Evolutionary conservation across 92 coral and sea anemone genomes (phyloP).

Genomic region (Chrysogorgia sp.): DNA sequence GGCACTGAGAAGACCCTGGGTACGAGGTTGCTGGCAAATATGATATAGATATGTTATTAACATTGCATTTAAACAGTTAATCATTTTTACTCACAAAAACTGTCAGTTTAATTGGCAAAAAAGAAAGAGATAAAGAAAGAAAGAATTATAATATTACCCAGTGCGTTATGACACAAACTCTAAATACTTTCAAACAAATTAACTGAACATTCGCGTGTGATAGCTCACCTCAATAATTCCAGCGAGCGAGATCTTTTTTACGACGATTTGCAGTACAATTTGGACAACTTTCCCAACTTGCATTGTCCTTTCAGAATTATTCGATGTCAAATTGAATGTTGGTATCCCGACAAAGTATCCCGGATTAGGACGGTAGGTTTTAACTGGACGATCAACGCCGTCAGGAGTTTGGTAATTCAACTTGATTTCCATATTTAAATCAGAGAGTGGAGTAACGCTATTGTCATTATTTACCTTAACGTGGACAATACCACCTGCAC

Average conservation of each 20-base stretch:
- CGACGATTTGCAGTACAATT: conserved; percentile 57
- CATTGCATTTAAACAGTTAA: background rate
- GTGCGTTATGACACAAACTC: no score
- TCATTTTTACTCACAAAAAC: no score
- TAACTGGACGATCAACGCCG: conserved; percentile 63
- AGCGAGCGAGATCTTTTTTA: conserved; percentile 70
- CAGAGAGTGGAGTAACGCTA: conserved; percentile 69
- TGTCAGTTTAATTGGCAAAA: no score
- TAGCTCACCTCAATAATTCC: conserved; percentile 71
- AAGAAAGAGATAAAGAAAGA: no score
- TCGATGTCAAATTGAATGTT: conserved; percentile 62
- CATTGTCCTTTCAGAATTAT: conserved; percentile 62
- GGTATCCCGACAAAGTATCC: conserved; percentile 84
- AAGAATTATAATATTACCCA: no score
- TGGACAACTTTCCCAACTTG: conserved; percentile 71
- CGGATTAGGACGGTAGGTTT: conserved; percentile 67
- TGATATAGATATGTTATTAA: no score
- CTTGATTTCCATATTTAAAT: conserved; percentile 66
- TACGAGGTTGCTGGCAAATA: no score
- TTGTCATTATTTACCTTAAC: conserved; percentile 52
- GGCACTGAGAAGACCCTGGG: no score
- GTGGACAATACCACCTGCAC: conserved; percentile 56
- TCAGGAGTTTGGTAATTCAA: conserved; percentile 62
- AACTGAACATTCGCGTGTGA: background rate
- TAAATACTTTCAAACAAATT: no score